A percentile compares a stretch with the other conserved stretches of the same genome.
These are phyloP conservation scores for Psittacara wagleri DNA, from an alignment of 2,113 vertebrate genomes.

Conservation along the genomic window DNA sequence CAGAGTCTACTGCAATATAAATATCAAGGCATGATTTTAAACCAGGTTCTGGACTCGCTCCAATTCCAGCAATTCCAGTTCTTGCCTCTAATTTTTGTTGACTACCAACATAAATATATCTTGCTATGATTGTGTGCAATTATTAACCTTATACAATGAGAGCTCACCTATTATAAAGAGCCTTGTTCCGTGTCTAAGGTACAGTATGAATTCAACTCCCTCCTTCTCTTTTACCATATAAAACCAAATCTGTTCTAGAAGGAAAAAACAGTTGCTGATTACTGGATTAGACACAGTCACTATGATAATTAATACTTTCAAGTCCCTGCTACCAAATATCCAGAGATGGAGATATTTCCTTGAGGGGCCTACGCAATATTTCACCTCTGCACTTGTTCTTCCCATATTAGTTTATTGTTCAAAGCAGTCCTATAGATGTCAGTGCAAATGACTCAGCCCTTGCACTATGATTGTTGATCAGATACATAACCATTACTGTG, in stretches of 20 bases:
- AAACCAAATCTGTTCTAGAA: neutral
- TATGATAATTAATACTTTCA: neutral
- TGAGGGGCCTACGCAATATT: neutral
- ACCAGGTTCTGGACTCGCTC: neutral
- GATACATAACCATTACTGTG: neutral
- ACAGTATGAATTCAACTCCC: neutral
- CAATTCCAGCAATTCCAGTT: neutral
- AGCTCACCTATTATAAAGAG: neutral
- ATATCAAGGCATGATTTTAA: neutral
- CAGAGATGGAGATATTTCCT: neutral
- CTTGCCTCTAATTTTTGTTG: neutral
- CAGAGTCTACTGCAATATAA: neutral
- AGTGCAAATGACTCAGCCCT: neutral
- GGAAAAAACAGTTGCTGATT: neutral
- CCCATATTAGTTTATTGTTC: neutral
- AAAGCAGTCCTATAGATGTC: neutral
- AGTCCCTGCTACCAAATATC: neutral
- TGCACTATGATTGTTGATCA: neutral
- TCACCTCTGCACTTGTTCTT: neutral
- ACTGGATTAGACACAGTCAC: neutral
- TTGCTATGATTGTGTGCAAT: rapidly evolving
- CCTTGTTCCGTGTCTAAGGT: neutral
- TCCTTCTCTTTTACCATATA: neutral
- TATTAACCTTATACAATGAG: neutral
- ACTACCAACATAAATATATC: rapidly evolving